Base-by-base conservation (phyloP, 2,888 invertebrate genomes). In the Dolichomitus sp. region DNA sequence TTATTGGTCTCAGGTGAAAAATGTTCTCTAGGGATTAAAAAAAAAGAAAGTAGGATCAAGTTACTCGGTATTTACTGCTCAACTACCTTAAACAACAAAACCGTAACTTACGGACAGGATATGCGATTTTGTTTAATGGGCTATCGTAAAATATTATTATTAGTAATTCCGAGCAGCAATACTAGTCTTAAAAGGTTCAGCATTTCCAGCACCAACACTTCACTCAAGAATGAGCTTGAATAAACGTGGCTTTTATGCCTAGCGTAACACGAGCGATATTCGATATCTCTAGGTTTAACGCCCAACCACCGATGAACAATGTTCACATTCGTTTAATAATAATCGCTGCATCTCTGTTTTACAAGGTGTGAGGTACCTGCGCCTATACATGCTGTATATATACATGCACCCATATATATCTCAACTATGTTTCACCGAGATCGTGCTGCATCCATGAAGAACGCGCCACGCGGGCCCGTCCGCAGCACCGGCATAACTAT, bases 391-490 rank as follows among this genome's bases (percentile, higher is more conserved):
- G 5, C 17, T 37, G 37, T 30, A 52, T 42, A 48, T 12, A 69
- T 73, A 59, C 12, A n/a, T 42, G 57, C 50, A 42, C 12, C 23
- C 45, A 54, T 54, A 75, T 72, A 42, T 66, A 69, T 68, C 66
- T 61, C 33, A 48, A 73, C 66, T 77, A 73, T 65, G 61, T 61
- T 70, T 61, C 68, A 12, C 48, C 12, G 42, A 76, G 72, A 79
- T 80, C 79, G 76, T 57, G 83, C 68, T 68, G 61, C 79, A 79
- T 78, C 59, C 75, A 65, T 63, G 76, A 81, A 54, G 72, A 81
- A 76, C 63, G 33, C 54, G 45, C 63, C 61, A 19, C 14, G 50
- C 76, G 40, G 30, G 54, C 48, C 59, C 65, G 59, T 66, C 65
- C 68, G 59, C 57, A 33, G 42, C 50, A 57, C 59, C 52, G 76